A percentile compares a stretch with the other conserved stretches of the same genome.
phyloP scores from a whole-genome alignment of 2,888 invertebrate genomes.

The Agriopis leucophaearia region DNA sequence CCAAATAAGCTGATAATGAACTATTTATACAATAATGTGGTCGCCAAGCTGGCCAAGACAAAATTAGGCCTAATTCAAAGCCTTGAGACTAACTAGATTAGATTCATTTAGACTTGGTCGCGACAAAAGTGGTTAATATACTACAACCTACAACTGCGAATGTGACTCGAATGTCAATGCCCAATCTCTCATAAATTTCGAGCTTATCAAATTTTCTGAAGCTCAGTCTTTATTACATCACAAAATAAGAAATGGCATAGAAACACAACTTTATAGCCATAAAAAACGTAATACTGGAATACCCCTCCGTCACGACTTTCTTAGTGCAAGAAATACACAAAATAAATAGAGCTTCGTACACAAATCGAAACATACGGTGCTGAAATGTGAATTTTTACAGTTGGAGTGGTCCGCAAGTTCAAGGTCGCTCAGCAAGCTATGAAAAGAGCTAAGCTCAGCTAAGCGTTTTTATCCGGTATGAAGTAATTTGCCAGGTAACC shows the following conservation, averaged over 20 bases:
- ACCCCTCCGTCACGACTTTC: no score
- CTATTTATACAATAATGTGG: background rate
- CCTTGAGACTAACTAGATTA: conserved; percentile 2
- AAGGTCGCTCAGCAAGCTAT: no score
- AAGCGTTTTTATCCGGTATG: no score
- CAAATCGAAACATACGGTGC: no score
- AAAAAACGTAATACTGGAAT: background rate
- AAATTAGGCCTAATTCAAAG: conserved; percentile 5
- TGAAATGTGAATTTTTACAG: no score
- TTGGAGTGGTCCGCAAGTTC: no score
- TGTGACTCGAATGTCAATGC: conserved; percentile 24
- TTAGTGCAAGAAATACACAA: no score
- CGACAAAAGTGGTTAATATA: background rate
- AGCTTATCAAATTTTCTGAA: conserved; percentile 53
- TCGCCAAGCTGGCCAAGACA: background rate
- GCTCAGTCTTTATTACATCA: conserved; percentile 24
- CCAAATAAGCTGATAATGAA: conserved; percentile 11
- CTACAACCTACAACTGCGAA: background rate
- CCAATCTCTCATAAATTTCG: conserved; percentile 44
- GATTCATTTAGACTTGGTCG: conserved; percentile 2
- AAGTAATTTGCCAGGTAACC: no score
- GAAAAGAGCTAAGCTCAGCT: no score
- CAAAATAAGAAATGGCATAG: conserved; percentile 4
- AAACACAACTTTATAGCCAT: background rate
- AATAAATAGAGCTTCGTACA: no score